Conservation (phyloP, 2,888 invertebrate genomes). For the Trypoxylon attenuatum region DNA sequence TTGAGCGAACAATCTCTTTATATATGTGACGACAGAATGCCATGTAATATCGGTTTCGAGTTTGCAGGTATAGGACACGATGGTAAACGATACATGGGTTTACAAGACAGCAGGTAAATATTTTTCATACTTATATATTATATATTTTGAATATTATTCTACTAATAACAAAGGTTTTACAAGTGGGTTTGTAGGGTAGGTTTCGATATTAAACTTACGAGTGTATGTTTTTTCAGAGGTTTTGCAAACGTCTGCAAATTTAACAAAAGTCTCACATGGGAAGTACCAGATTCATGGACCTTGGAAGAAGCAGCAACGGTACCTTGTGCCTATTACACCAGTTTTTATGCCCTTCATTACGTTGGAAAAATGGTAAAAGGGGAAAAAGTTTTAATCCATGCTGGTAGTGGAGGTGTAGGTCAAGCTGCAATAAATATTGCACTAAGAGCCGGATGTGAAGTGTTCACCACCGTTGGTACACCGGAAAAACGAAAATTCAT, state of each 20-base stretch:
- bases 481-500: conserved; percentile 78
- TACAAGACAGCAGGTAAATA: conserved; percentile 52
- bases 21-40: no score
- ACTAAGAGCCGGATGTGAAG: conserved; percentile 77
- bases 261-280: conserved; percentile 69
- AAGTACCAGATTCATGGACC: conserved; percentile 78
- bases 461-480: conserved; percentile 79
- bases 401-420: conserved; percentile 80
- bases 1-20: conserved; percentile 90
- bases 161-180: background rate
- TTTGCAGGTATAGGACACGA: conserved; percentile 78
- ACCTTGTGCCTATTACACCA: conserved; percentile 80
- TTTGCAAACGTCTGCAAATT: conserved; percentile 17
- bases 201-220: background rate
- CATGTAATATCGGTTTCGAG: conserved; percentile 85
- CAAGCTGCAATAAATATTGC: conserved; percentile 82
- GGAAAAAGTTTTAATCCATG: conserved; percentile 73
- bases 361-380: conserved; percentile 76
- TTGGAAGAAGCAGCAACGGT: conserved; percentile 81
- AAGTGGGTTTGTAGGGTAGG: background rate
- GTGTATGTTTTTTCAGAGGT: conserved; percentile 8
- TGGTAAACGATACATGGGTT: conserved; percentile 75
- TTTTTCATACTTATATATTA: background rate
- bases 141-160: background rate
- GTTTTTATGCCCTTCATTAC: conserved; percentile 78